Evolutionary conservation across 2,797 vertebrate genomes (phyloP).

Genomic region (Microcaecilia unicolor): DNA sequence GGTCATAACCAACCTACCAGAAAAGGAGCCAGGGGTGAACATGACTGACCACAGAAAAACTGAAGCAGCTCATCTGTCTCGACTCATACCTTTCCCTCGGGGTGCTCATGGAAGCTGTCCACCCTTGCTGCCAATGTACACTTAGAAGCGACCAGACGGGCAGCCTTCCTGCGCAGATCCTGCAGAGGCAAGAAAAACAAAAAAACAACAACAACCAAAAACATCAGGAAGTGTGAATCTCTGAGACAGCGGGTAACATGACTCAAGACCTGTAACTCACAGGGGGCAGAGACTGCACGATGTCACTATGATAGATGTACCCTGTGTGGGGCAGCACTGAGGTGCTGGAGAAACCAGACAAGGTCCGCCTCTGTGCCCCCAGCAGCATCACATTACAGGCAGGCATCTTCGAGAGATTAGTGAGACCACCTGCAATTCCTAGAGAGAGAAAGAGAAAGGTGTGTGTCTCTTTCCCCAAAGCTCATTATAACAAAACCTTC

Average conservation of each 20-base stretch:
- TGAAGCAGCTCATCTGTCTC: neutral
- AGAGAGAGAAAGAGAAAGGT: neutral
- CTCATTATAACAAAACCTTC: too few relatives aligned
- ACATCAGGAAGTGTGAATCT: neutral
- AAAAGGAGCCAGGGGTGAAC: neutral
- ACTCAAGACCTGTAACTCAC: slow-evolving; percentile 33
- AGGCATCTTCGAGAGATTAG: slow-evolving; percentile 80
- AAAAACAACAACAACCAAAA: too few relatives aligned
- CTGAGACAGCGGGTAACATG: too few relatives aligned
- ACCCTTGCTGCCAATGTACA: slow-evolving; percentile 81
- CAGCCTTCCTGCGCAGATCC: slow-evolving; percentile 84
- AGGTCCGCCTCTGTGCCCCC: slow-evolving; percentile 68
- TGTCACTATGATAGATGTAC: slow-evolving; percentile 81
- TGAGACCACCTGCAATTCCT: slow-evolving; percentile 77
- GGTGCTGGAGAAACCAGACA: slow-evolving; percentile 80
- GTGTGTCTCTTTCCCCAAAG: too few relatives aligned
- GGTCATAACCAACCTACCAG: slow-evolving; percentile 77
- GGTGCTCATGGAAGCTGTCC: slow-evolving; percentile 84
- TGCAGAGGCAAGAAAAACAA: too few relatives aligned
- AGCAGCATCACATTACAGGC: slow-evolving; percentile 84
- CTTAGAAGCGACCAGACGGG: slow-evolving; percentile 78
- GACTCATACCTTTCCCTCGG: slow-evolving; percentile 68
- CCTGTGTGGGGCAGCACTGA: slow-evolving; percentile 78
- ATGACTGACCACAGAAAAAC: neutral
- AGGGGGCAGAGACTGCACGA: slow-evolving; percentile 64